phyloP scores from a whole-genome alignment of 2,888 invertebrate genomes.

The Monochamus alternatus region DNA sequence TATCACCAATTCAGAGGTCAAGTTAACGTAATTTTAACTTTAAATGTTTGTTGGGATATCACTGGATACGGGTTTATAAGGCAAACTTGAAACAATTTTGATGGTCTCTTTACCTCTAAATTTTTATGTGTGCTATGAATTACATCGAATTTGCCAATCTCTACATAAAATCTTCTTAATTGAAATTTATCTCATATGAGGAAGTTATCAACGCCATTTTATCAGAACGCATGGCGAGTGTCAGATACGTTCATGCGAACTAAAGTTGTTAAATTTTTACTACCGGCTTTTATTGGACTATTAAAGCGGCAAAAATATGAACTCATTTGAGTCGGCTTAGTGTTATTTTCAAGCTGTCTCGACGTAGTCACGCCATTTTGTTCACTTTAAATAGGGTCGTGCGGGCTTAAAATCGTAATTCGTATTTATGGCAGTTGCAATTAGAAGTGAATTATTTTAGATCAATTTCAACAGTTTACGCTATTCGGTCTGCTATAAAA shows the following conservation, averaged over 20 bases:
- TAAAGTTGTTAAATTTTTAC: slow-evolving; percentile 52
- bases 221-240: slow-evolving; percentile 12
- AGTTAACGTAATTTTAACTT: too few species aligned
- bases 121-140: too few species aligned
- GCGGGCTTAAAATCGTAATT: slow-evolving; percentile 36
- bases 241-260: slow-evolving; percentile 29
- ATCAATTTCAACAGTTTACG: slow-evolving; percentile 35
- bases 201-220: slow-evolving; percentile 29
- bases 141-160: slow-evolving; percentile 8
- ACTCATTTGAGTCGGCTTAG: slow-evolving; percentile 47
- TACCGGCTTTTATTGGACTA: slow-evolving; percentile 49
- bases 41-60: too few species aligned
- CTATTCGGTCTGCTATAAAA: background rate
- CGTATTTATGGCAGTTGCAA: slow-evolving; percentile 47
- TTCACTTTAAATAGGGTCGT: slow-evolving; percentile 43
- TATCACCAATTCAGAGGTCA: too few species aligned
- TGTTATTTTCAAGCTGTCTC: slow-evolving; percentile 52
- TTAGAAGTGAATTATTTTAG: slow-evolving; percentile 48
- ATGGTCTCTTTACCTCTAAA: too few species aligned
- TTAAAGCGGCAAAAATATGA: slow-evolving; percentile 53
- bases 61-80: too few species aligned
- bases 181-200: slow-evolving; percentile 46
- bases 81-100: too few species aligned
- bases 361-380: slow-evolving; percentile 49
- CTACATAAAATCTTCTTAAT: slow-evolving; percentile 41